phyloP scores from a whole-genome alignment of 30 jellyfish, hydroid and myxozoan genomes.

The Aurelia sp. region DNA sequence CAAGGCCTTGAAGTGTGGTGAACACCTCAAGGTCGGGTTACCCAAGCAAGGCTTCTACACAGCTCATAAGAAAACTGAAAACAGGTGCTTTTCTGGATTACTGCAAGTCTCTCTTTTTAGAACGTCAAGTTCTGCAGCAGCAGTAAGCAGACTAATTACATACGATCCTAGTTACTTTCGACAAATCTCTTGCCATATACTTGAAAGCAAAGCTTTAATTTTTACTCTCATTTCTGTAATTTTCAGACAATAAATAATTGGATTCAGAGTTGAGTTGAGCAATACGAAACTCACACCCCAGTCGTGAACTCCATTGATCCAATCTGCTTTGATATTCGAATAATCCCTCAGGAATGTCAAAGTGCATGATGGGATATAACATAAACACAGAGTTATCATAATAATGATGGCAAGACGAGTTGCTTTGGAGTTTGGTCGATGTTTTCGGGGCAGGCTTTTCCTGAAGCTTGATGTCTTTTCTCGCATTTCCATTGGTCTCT shows the following conservation, averaged over 20 bases:
- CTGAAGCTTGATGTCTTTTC: not conserved
- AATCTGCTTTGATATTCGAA: conserved; percentile 19
- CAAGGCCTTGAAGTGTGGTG: no score
- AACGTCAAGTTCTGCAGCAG: not conserved
- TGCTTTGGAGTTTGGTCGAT: conserved; percentile 62
- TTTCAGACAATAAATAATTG: conserved; percentile 47
- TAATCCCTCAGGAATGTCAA: conserved; percentile 64
- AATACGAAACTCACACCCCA: conserved; percentile 71
- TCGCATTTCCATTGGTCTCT: not conserved
- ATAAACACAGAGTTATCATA: conserved; percentile 23
- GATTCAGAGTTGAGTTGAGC: conserved; percentile 63
- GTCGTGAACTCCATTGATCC: conserved; percentile 68
- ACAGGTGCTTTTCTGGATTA: no score
- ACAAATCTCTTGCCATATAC: not conserved
- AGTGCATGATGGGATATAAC: conserved; percentile 58
- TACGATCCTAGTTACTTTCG: not conserved
- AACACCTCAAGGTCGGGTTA: no score
- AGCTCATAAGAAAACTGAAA: no score
- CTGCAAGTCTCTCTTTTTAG: not conserved
- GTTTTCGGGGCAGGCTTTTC: not conserved
- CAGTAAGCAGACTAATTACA: no score
- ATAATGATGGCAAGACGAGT: conserved; percentile 51
- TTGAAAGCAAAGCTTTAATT: conserved; percentile 17
- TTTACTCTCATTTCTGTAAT: conserved; percentile 52
- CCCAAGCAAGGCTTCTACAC: no score